A percentile compares a stretch with the other conserved stretches of the same genome.
Evolutionary conservation across 2,113 vertebrate genomes (phyloP).

Genomic region (Sitta europaea): DNA sequence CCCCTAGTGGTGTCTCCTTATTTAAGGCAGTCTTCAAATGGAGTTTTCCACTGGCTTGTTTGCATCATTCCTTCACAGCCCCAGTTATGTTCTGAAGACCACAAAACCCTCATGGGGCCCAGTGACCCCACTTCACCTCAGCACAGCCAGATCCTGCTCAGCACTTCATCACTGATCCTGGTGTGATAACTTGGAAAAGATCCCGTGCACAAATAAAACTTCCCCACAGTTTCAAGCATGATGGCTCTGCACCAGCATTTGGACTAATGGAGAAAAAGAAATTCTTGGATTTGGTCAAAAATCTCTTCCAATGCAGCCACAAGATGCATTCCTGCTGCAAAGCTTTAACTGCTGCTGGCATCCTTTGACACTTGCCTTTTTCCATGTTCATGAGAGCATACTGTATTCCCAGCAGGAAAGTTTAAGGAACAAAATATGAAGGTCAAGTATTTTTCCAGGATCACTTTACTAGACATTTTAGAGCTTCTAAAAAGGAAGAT

Average conservation of each 20-base stretch:
- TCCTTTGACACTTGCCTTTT: conserved; percentile 2
- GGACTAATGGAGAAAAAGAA: not conserved
- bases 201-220: not conserved
- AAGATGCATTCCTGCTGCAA: conserved; percentile 8
- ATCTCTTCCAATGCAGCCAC: not conserved
- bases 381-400: not conserved
- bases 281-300: conserved; percentile 1
- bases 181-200: not conserved
- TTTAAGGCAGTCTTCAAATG: not conserved
- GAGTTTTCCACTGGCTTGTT: not conserved
- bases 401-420: conserved; percentile 10
- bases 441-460: conserved; percentile 33
- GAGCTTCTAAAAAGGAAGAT: not conserved
- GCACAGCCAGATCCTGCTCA: conserved; percentile 10
- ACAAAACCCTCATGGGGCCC: not conserved
- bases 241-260: not conserved
- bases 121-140: not conserved
- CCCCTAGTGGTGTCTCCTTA: not conserved
- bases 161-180: not conserved
- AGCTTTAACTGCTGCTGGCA: conserved; percentile 29
- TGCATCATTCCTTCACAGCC: not conserved
- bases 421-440: not conserved
- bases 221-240: not conserved
- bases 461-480: conserved; percentile 1
- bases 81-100: not conserved